Evolutionary conservation across 2,113 vertebrate species (phyloP), one percentile per base, ranked within the genome.

Genomic region (Otis tarda): DNA sequence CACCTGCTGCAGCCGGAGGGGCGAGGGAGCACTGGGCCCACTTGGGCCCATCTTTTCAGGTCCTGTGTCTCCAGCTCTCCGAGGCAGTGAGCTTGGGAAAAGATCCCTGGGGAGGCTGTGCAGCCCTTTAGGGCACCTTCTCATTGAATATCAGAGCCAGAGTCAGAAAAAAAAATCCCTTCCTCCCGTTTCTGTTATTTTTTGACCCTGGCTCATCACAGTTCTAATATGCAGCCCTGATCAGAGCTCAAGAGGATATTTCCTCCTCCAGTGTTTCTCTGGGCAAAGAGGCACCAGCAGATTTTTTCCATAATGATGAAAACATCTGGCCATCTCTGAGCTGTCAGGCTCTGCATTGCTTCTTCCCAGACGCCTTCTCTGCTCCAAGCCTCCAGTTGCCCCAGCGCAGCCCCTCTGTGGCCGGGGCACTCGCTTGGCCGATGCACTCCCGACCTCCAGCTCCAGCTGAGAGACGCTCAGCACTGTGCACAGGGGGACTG

Each of bases 251-350:
- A 93, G 94, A 90, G 94, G 94, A 70, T 92, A 95, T 83, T 95
- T 97, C 91, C 89, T 95, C 55, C 76, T 94, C 80, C 90, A 81
- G 35, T 10, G 56, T 69, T 97, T 86, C 71, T 90, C 83, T 49
- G 93, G 94, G 96, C 97, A 89, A 95, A 93, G 90, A 69, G 81
- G 95, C 96, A 96, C 96, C 97, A 93, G 30, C 89, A 88, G 84
- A 91, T 95, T 95, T 95, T 95, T 97, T 89, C 94, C 89, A 16
- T 96, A 94, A 90, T 91, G 87, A 80, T 85, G 61, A 76, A 95
- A 86, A 93, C 96, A 94, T 97, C 96, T 93, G 97, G 90, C 73
- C 0, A 12, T 61, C 60, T 95, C 84, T 0, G 12, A 61, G 76
- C 94, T 97, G 96, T 97, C 96, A 96, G 88, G 79, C 87, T 82